phyloP scores from a whole-genome alignment of 2,113 vertebrate species.

The Lycaon pictus region DNA sequence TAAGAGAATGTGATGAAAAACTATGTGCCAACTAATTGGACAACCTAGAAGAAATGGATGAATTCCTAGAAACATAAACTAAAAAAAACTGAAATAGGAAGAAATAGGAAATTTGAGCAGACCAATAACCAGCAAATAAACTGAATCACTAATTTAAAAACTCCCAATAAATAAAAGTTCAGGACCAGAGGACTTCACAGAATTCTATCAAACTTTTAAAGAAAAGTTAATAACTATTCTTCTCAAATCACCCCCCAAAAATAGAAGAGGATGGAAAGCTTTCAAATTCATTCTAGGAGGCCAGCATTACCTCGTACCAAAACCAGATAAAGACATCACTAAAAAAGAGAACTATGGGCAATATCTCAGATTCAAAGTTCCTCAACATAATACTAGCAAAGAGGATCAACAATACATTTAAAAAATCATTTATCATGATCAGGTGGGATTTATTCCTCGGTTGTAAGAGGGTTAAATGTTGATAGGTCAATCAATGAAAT shows the following conservation, averaged over 20 bases:
- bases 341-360: background rate
- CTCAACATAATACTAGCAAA: background rate
- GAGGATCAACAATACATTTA: background rate
- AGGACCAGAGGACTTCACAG: background rate
- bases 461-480: background rate
- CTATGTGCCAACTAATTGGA: background rate
- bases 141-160: background rate
- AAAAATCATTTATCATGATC: background rate
- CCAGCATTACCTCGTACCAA: background rate
- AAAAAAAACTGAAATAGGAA: background rate
- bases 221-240: background rate
- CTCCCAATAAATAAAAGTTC: background rate
- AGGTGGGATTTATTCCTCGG: background rate
- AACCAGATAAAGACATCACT: background rate
- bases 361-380: background rate
- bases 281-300: background rate
- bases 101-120: background rate
- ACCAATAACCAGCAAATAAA: background rate
- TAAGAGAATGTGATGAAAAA: background rate
- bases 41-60: background rate
- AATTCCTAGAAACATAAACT: too few relatives aligned
- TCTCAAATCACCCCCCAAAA: background rate
- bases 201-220: background rate
- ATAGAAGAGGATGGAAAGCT: background rate
- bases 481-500: background rate